These are phyloP conservation scores for Leptinotarsa undecemlineata DNA, from an alignment of 1,140 invertebrate species.

Conservation along the genomic window DNA sequence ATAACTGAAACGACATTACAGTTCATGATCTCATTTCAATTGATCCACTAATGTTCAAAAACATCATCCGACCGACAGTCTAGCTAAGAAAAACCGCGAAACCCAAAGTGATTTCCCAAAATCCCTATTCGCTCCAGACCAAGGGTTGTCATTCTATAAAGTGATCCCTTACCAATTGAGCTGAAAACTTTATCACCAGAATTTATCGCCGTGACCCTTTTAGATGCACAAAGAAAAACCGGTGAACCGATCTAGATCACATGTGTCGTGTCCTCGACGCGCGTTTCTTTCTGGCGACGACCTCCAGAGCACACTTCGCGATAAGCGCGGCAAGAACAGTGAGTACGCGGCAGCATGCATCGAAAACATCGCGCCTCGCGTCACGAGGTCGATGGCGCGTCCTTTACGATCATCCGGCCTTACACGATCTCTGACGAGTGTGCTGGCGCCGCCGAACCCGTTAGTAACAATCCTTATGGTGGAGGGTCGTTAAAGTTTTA, in stretches of 20 bases:
- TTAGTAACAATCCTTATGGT: neutral
- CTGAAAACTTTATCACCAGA: neutral
- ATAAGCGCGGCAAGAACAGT: constrained; percentile 40
- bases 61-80: no score
- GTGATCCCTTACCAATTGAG: constrained; percentile 16
- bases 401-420: constrained; percentile 31
- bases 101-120: neutral
- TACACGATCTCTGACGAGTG: constrained; percentile 13
- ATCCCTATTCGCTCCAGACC: neutral
- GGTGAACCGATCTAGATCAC: constrained; percentile 10
- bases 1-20: no score
- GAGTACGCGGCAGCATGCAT: constrained; percentile 33
- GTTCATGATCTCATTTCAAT: no score
- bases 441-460: neutral
- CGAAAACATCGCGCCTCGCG: constrained; percentile 42
- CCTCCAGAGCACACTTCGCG: constrained; percentile 37
- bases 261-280: constrained; percentile 5
- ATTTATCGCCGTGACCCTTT: constrained; percentile 14
- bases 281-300: constrained; percentile 5
- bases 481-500: no score
- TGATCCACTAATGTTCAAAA: no score
- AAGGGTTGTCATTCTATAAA: neutral
- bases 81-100: no score
- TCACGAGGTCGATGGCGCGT: constrained; percentile 46
- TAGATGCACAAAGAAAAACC: constrained; percentile 3